Conservation (phyloP, 2,888 invertebrate genomes). For the Octonoba sinensis region DNA sequence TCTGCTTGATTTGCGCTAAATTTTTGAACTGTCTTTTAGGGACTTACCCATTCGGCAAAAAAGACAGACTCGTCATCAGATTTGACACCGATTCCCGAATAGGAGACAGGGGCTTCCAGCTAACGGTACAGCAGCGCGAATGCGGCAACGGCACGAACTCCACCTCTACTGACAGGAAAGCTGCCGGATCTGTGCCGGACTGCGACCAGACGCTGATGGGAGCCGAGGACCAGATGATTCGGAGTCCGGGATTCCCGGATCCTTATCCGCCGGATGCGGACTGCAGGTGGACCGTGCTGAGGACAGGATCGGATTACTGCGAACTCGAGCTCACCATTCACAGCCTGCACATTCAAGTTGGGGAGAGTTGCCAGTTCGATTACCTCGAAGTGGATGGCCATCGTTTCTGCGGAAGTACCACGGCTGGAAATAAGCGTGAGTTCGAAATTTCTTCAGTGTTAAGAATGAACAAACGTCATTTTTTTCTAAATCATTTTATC, state of each 20-base stretch:
- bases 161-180: constrained; percentile 17
- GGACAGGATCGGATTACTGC: constrained; percentile 54
- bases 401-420: constrained; percentile 64
- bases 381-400: constrained; percentile 65
- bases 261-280: constrained; percentile 61
- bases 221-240: constrained; percentile 50
- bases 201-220: constrained; percentile 60
- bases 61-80: constrained; percentile 28
- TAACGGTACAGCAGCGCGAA: constrained; percentile 23
- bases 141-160: constrained; percentile 13
- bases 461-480: neutral
- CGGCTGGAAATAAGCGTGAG: constrained; percentile 66
- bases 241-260: constrained; percentile 64
- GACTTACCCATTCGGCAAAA: constrained; percentile 41
- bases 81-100: constrained; percentile 41
- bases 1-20: too few species aligned
- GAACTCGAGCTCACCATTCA: constrained; percentile 65
- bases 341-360: constrained; percentile 64
- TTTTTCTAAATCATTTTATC: neutral
- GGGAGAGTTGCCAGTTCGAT: constrained; percentile 65
- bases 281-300: constrained; percentile 64
- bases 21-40: constrained; percentile 16
- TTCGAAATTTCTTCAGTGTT: neutral
- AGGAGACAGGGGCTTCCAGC: constrained; percentile 41
- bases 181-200: constrained; percentile 13